phyloP scores from a whole-genome alignment of 2,797 vertebrate genomes.

The Paramormyrops hopkinsi region DNA sequence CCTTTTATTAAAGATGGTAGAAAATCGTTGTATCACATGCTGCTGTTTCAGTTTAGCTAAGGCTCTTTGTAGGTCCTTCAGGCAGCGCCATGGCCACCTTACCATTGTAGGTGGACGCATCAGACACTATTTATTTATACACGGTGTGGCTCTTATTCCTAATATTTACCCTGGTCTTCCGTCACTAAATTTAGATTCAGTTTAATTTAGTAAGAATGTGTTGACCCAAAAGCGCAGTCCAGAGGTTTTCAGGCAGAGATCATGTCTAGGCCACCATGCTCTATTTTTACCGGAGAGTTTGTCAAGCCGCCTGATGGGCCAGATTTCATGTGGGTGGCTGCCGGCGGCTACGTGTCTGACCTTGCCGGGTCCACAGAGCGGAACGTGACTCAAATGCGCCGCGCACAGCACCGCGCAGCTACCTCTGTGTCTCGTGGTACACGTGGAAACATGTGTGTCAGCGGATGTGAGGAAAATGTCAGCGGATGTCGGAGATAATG shows the following conservation, averaged over 20 bases:
- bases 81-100: neutral
- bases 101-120: neutral
- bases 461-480: neutral
- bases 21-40: neutral
- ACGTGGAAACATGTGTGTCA: neutral
- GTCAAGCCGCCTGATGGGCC: neutral
- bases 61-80: neutral
- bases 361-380: neutral
- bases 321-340: neutral
- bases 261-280: neutral
- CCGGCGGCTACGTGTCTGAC: neutral
- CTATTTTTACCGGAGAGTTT: neutral
- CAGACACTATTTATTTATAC: neutral
- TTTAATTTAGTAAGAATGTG: neutral
- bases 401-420: neutral
- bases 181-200: neutral
- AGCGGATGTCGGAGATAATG: neutral
- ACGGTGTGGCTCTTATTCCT: neutral
- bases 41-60: neutral
- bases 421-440: neutral
- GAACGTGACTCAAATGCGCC: neutral
- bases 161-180: neutral
- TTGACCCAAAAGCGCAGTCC: neutral
- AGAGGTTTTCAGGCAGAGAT: neutral
- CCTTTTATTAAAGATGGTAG: neutral